Evolutionary conservation across 1,140 invertebrate genomes (phyloP), one percentile per base, ranked within the genome.

Genomic region (Cotesia chilonis): DNA sequence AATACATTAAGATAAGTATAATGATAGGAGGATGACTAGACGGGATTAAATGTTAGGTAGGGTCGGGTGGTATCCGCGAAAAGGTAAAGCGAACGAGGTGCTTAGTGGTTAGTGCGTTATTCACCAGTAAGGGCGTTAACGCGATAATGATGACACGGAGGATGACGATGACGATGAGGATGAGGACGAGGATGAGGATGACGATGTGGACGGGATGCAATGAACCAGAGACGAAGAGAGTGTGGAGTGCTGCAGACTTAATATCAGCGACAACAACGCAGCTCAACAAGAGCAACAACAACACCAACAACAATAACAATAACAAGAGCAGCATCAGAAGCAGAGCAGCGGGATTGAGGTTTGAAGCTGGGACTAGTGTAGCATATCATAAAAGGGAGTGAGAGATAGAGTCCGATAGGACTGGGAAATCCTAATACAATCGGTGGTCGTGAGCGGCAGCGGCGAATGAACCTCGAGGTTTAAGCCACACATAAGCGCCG

Each of bases 401-500:
- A 51, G 41, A 51, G 28, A 9, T 20, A 61, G 28, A 28, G 28
- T 28, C 28, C 28, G 28, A 51, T 36, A 65, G 41, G 4, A 51
- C 63, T 74, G 77, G 78, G 82, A 84, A 83, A 84, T 83, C 80
- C 82, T 83, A 82, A 84, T 83, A 82, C 82, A 80, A 81, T 76
- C 77, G 77, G 41, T 47, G 41, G 41, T 47, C 77, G 55, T 66
- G 72, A 60, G 52, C 55, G 28, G 28, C 52, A 64, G 14, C 51
- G 67, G 55, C 71, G 71, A 70, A 78, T 77, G 75, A 78, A 79
- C 74, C 76, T 73, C 75, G 68, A 68, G 41, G 37, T 67, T 66
- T 77, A 77, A 80, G 75, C 78, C 77, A 78, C 75, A 76, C 74
- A 75, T 74, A 70, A 41, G 69, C 60, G 68, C 12, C 41, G 41